These are phyloP conservation scores for Parasteatoda lunata DNA, from an alignment of 2,888 invertebrate species.

Conservation along the genomic window DNA sequence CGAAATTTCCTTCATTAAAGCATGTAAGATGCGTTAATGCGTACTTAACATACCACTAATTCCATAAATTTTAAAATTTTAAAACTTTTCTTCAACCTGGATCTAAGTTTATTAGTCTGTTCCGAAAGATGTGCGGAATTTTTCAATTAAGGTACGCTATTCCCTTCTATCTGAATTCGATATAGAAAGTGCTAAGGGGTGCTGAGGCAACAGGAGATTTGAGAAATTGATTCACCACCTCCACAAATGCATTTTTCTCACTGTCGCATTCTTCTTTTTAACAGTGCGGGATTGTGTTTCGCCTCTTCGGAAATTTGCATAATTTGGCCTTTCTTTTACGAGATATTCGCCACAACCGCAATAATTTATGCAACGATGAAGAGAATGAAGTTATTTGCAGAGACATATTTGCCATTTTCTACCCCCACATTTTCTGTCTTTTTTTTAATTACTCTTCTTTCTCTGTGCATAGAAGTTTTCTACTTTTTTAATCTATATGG, in stretches of 20 bases:
- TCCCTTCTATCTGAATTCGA: neutral
- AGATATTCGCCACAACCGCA: neutral
- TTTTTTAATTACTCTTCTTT: slow-evolving; percentile 5
- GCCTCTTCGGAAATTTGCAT: neutral
- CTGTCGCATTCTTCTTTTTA: neutral
- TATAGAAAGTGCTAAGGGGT: neutral
- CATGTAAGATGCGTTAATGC: too few species aligned
- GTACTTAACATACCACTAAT: too few species aligned
- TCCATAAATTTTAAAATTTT: too few species aligned
- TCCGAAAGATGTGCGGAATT: neutral
- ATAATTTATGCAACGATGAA: slow-evolving; percentile 19
- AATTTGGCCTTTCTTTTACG: neutral
- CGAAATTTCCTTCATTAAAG: too few species aligned
- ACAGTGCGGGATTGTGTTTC: neutral
- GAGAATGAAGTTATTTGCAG: slow-evolving; percentile 10
- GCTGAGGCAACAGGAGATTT: too few species aligned
- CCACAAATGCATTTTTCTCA: neutral
- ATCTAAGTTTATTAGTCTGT: too few species aligned
- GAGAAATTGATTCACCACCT: slow-evolving; percentile 5
- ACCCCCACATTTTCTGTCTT: neutral
- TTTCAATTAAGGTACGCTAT: neutral
- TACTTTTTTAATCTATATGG: slow-evolving; percentile 3
- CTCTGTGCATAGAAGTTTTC: neutral
- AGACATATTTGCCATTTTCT: slow-evolving; percentile 9
- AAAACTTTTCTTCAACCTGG: too few species aligned